Evolutionary conservation across 2,797 vertebrate species (phyloP).

Genomic region (Erethizon dorsatum): DNA sequence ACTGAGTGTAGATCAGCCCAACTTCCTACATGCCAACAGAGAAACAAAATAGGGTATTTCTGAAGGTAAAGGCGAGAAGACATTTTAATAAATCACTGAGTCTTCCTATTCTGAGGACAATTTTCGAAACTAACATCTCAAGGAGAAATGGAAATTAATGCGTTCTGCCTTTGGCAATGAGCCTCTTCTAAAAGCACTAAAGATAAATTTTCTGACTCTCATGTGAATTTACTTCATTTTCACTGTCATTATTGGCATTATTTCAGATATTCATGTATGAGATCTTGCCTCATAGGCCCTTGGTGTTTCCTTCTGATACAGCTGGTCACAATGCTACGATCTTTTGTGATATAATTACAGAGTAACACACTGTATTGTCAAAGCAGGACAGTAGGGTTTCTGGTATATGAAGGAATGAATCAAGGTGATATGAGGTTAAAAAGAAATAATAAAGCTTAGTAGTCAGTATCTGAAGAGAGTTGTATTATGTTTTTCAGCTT

Average conservation of each 20-base stretch:
- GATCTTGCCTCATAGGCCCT: slow-evolving; percentile 8
- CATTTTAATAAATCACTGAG: slow-evolving; percentile 69
- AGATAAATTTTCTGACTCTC: slow-evolving; percentile 70
- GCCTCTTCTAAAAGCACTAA: slow-evolving; percentile 80
- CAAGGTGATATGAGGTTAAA: slow-evolving; percentile 59
- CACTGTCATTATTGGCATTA: slow-evolving; percentile 69
- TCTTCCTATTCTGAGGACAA: slow-evolving; percentile 71
- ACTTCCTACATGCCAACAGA: background rate
- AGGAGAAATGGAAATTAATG: slow-evolving; percentile 83
- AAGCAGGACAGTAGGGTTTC: slow-evolving; percentile 58
- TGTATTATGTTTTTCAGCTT: slow-evolving; percentile 53
- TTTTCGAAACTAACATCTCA: slow-evolving; percentile 68
- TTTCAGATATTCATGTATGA: slow-evolving; percentile 69
- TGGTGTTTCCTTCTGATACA: slow-evolving; percentile 17
- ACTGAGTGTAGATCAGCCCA: background rate
- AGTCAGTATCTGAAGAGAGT: slow-evolving; percentile 18
- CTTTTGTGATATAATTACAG: slow-evolving; percentile 73
- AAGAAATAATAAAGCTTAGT: slow-evolving; percentile 22
- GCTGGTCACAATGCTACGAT: background rate
- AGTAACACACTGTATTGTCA: slow-evolving; percentile 59
- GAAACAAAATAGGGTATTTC: slow-evolving; percentile 59
- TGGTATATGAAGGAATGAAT: slow-evolving; percentile 63
- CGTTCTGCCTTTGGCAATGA: slow-evolving; percentile 79
- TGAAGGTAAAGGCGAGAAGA: slow-evolving; percentile 54
- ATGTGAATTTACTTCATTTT: slow-evolving; percentile 78